A percentile compares a stretch with the other conserved stretches of the same genome.
Conservation (phyloP, 2,797 vertebrate species). For the Acipenser transmontanus region DNA sequence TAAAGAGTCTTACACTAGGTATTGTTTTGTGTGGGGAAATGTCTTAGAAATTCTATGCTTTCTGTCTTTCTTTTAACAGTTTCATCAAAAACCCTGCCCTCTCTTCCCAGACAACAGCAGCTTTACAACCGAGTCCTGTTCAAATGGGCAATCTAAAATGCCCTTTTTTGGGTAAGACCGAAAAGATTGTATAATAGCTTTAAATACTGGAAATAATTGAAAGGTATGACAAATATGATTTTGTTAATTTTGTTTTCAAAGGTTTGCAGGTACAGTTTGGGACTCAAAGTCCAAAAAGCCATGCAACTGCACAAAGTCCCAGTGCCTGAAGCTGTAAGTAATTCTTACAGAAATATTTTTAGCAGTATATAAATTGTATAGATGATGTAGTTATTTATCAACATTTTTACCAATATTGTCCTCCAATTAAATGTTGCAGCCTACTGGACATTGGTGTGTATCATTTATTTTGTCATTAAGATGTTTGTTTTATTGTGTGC, state of each 20-base stretch:
- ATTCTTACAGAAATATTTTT: not conserved
- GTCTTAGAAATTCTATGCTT: no score
- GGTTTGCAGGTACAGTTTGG: slow-evolving; percentile 21
- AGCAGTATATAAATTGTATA: no score
- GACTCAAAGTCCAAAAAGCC: slow-evolving; percentile 55
- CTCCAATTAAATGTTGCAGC: no score
- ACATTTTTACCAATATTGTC: not conserved
- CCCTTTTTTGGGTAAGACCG: slow-evolving; percentile 32
- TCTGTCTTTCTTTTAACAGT: slow-evolving; percentile 12
- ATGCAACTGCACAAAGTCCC: slow-evolving; percentile 69
- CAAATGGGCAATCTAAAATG: slow-evolving; percentile 20
- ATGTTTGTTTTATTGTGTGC: slow-evolving; percentile 1
- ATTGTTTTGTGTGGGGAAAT: no score
- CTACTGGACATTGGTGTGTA: no score
- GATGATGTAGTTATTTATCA: no score
- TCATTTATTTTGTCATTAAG: no score
- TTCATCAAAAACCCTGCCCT: slow-evolving; percentile 27
- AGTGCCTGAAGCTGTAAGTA: slow-evolving; percentile 73
- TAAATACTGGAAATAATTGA: not conserved
- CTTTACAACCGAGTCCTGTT: slow-evolving; percentile 9
- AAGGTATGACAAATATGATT: not conserved
- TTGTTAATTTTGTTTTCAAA: slow-evolving; percentile 1
- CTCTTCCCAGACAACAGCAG: slow-evolving; percentile 19
- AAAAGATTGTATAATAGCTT: not conserved
- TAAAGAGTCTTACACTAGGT: no score